Base-by-base conservation (phyloP, 1,140 invertebrate genomes). In the Hyles euphorbiae region DNA sequence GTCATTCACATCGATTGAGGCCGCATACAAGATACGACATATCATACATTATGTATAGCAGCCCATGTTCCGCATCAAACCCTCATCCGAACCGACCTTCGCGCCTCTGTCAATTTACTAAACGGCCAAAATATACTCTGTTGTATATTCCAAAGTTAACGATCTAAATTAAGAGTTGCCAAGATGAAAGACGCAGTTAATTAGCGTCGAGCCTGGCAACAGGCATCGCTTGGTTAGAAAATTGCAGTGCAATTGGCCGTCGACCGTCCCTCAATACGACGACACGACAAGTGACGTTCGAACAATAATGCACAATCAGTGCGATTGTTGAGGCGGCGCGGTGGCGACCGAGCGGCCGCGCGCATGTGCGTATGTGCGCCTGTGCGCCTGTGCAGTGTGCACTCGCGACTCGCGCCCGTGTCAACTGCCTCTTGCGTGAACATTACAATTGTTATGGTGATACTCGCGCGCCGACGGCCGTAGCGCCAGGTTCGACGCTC, bases 1-100 rank as follows among this genome's bases (percentile, higher is more conserved):
- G 83, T 87, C 82, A 85, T 83, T 87, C 82, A 82, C 82, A 78
- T 85, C 82, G 83, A 88, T 85, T 84, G 83, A 86, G 85, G 85
- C 77, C 83, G 83, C 82, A 86, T 87, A 81, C 77, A 72, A 86
- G 85, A 87, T 86, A 81, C 61, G 76, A 67, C 58, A 59, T 79
- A 70, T 78, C 81, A 85, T 87, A 84, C 74, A 85, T 87, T 72
- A 85, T 87, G 78, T 83, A 87, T 83, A 76, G 40, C 70, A 67
- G 63, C 68, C 60, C 61, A 66, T 78, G 74, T 82, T 81, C 78
- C 78, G 76, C 67, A 64, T 72, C 71, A 55, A 61, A 63, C 65
- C 74, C 51, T 56, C 44, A 65, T 57, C 49, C 45, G 48, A 52
- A 60, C 60, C 63, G 72, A 72, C 71, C 74, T 83, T 76, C 72